Base-by-base conservation (phyloP, 2,888 invertebrate genomes). In the Julus scandinavius region DNA sequence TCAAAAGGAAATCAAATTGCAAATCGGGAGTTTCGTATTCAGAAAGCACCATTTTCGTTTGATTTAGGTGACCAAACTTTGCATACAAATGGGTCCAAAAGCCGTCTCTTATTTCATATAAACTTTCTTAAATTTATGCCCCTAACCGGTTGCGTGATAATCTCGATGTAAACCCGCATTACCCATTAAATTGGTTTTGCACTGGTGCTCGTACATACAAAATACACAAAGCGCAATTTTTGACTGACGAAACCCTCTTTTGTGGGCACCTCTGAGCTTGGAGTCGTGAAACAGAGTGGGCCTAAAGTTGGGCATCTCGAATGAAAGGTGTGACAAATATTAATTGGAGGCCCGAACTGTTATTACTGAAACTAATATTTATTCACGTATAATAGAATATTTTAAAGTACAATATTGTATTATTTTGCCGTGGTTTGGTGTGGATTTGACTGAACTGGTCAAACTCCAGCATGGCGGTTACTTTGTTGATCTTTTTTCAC, bases 41-140 rank as follows among this genome's bases (percentile, higher is more conserved):
- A n/a, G 63, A n/a, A n/a, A n/a, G 63, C 63, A 5, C 3, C 13
- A n/a, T 63, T 63, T 63, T 63, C n/a, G 63, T 63, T 63, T 63
- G 63, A 63, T 63, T 63, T 63, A 63, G 63, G 63, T 63, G 63
- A 63, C 63, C 63, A 63, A 63, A 63, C 63, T 63, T 63, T 63
- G 63, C 63, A 63, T 63, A n/a, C 63, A 63, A 63, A 63, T 63
- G 63, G 63, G 7, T 20, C 63, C 63, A 63, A 63, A 63, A n/a
- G 63, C 20, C 63, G 63, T 63, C n/a, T n/a, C 63, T 63, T 63
- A 63, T 63, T 63, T 63, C 63, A 63, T 63, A 63, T 63, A 54
- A 54, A 63, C n/a, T 63, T 63, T 63, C n/a, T 20, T n/a, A 63
- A 63, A 63, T 63, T 63, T 63, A 63, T 63, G 3, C 63, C 15